These are phyloP conservation scores for Trichonephila clavipes DNA, from an alignment of 1,140 invertebrate genomes.

Conservation along the genomic window DNA sequence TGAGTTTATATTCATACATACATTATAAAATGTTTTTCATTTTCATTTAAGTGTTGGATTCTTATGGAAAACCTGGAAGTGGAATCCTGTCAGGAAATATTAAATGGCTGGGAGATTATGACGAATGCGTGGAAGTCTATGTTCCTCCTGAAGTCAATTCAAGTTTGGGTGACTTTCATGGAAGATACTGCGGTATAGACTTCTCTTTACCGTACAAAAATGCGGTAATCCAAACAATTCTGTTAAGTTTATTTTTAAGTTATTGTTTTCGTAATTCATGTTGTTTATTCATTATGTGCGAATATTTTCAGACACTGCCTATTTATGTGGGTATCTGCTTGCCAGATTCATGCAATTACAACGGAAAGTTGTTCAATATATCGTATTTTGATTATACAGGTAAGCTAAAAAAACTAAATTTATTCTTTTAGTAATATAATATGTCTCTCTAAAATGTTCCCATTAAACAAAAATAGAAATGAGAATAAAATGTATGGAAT, in stretches of 20 bases:
- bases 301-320: background rate
- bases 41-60: slow-evolving; percentile 51
- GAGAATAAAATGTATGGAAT: too few relatives aligned
- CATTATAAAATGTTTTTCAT: too few relatives aligned
- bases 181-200: slow-evolving; percentile 37
- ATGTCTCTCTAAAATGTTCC: too few relatives aligned
- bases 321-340: background rate
- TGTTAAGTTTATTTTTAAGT: background rate
- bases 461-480: too few relatives aligned
- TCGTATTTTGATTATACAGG: too few relatives aligned
- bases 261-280: slow-evolving; percentile 24
- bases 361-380: background rate
- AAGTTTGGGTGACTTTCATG: slow-evolving; percentile 11
- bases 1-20: too few relatives aligned
- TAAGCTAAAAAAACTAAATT: too few relatives aligned
- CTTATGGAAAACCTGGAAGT: slow-evolving; percentile 66
- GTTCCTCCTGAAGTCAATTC: background rate
- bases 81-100: slow-evolving; percentile 58
- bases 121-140: slow-evolving; percentile 46
- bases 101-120: slow-evolving; percentile 48
- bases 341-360: background rate
- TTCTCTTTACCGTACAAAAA: background rate
- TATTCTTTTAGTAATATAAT: too few relatives aligned
- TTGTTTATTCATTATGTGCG: too few relatives aligned
- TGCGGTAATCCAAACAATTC: background rate